Evolutionary conservation across 2,888 invertebrate species (phyloP).

Genomic region (Xylocampa areola): DNA sequence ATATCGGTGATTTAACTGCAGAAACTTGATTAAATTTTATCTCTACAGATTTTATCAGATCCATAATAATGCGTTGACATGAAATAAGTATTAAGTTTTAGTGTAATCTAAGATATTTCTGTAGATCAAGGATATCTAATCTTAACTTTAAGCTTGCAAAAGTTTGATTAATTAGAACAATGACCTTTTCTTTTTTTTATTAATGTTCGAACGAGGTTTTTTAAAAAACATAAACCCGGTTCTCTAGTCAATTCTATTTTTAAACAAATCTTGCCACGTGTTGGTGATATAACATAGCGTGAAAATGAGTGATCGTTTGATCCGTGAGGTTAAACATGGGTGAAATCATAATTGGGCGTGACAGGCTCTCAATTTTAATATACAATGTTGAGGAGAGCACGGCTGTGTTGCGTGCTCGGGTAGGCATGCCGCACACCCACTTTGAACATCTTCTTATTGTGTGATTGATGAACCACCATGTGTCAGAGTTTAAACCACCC

Average conservation of each 20-base stretch:
- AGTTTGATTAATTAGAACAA: slow-evolving; percentile 4
- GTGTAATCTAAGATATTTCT: too few species aligned
- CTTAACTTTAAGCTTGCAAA: neutral
- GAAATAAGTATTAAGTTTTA: too few species aligned
- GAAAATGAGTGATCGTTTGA: slow-evolving; percentile 74
- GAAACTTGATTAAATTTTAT: too few species aligned
- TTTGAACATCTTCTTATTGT: neutral
- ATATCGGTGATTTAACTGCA: too few species aligned
- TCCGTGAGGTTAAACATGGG: slow-evolving; percentile 84
- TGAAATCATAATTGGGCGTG: slow-evolving; percentile 82
- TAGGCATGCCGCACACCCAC: slow-evolving; percentile 38
- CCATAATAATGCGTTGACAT: too few species aligned
- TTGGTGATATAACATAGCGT: slow-evolving; percentile 59
- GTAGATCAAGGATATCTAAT: too few species aligned
- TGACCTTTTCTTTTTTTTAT: slow-evolving; percentile 3
- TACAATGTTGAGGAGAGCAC: slow-evolving; percentile 72
- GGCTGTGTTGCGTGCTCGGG: slow-evolving; percentile 68
- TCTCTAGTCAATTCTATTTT: slow-evolving; percentile 22
- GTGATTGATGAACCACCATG: too few species aligned
- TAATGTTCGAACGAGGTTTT: neutral
- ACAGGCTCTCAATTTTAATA: slow-evolving; percentile 72
- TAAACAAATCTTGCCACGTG: slow-evolving; percentile 44
- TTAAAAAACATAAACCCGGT: slow-evolving; percentile 7
- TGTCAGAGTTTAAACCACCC: too few species aligned
- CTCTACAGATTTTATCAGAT: too few species aligned